Evolutionary conservation across 2,797 vertebrate species (phyloP), one percentile per base, ranked within the genome.

Genomic region (Xerus rutilus): DNA sequence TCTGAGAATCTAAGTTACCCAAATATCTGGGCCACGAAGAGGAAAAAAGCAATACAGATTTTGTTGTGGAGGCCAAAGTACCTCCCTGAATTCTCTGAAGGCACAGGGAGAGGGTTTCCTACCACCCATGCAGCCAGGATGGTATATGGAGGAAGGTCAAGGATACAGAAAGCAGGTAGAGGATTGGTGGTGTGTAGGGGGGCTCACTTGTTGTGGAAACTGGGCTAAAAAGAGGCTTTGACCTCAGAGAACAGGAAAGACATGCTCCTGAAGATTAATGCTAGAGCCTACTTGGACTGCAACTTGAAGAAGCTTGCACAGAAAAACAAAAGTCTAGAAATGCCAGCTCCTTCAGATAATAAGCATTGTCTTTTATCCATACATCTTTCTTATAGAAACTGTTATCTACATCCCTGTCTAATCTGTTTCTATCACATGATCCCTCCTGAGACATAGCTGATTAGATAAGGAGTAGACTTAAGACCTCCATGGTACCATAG

Each of bases 1-100:
- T 91, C 84, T 93, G 69, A 96, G 92, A 95, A 92, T 84, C 70
- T 84, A 83, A 96, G 82, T 72, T 78, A 28, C 73, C 72, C 84
- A 93, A 96, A 82, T 91, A 85, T 62, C 81, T 96, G 64, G 49
- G 45, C 69, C n/a, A 1, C 28, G n/a, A 76, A 83, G 23, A 79
- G 45, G 76, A 1, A 21, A 77, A 70, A 72, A 52, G 64, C 32
- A 76, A 14, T 32, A 70, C 23, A 43, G 23, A 74, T 76, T 89
- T 59, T 23, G n/a, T 35, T 82, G 23, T 59, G n/a, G 43, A 83
- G 45, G 69, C 43, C 84, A 93, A 78, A 87, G 72, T 76, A 69
- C 25, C 82, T 83, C 30, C 28, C 32, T 57, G 1, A 15, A 49
- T 23, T 84, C 59, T 94, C 65, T 12, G 52, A 93, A 67, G 18